phyloP scores from a whole-genome alignment of 2,888 invertebrate species.

The Protonemura montana region DNA sequence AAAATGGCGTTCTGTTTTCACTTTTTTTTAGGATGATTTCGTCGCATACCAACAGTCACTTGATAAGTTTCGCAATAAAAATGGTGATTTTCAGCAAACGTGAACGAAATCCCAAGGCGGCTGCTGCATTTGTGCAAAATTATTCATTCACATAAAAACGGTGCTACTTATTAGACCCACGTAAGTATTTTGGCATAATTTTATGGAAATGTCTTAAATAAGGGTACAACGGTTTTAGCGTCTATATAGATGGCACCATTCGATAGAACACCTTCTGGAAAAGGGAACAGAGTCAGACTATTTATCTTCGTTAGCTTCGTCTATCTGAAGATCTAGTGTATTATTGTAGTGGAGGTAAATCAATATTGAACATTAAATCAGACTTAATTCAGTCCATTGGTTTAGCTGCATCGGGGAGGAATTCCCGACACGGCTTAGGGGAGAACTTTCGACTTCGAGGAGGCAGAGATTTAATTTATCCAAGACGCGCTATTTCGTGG shows the following conservation, averaged over 20 bases:
- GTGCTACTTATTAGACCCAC: background rate
- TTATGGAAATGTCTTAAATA: background rate
- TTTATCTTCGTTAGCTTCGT: slow-evolving; percentile 1
- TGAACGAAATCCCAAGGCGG: background rate
- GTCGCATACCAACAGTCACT: background rate
- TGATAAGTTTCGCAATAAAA: slow-evolving; percentile 12
- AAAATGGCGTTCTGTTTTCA: background rate
- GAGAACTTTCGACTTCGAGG: background rate
- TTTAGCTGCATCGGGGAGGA: slow-evolving; percentile 15
- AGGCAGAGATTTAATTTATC: background rate
- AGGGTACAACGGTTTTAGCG: background rate
- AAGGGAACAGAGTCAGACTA: slow-evolving; percentile 8
- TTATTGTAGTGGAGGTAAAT: slow-evolving; percentile 13
- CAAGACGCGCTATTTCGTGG: background rate
- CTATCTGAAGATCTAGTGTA: slow-evolving; percentile 4
- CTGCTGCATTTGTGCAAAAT: background rate
- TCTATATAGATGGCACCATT: background rate
- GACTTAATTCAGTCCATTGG: slow-evolving; percentile 31
- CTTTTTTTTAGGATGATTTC: background rate
- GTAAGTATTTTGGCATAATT: background rate
- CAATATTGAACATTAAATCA: slow-evolving; percentile 33
- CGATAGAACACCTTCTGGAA: background rate
- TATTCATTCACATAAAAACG: slow-evolving; percentile 7
- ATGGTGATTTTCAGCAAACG: slow-evolving; percentile 5
- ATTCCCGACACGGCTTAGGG: background rate